Conservation (phyloP, 2,113 vertebrate genomes). For the Alosa alosa region DNA sequence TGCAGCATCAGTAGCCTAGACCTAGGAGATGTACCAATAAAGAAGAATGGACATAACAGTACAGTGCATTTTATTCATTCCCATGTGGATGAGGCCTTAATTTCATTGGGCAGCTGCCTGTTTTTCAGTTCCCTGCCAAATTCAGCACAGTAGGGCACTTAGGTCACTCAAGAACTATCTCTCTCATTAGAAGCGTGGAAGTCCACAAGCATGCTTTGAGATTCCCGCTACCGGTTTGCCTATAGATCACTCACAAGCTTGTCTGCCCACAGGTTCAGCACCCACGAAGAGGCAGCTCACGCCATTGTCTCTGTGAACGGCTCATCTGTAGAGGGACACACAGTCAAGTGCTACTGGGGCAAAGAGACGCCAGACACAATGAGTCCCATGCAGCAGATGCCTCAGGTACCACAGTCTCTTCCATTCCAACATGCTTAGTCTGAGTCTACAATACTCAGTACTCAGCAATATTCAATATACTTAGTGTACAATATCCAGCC, state of each 20-base stretch:
- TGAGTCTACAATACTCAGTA: background rate
- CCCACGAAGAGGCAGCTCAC: constrained; percentile 94
- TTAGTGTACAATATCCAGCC: too few species aligned
- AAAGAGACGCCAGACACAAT: constrained; percentile 94
- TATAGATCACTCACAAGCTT: background rate
- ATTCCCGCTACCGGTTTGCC: background rate
- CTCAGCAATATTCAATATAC: too few species aligned
- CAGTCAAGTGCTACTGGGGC: constrained; percentile 98
- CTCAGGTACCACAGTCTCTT: constrained; percentile 61
- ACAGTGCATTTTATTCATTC: too few species aligned
- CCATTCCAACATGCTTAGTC: background rate
- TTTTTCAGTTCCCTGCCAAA: background rate
- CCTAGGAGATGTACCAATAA: too few species aligned
- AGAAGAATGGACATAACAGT: too few species aligned
- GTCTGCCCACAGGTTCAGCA: constrained; percentile 79
- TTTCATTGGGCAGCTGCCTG: background rate
- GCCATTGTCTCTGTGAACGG: constrained; percentile 97
- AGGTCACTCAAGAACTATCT: background rate
- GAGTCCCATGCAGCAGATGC: constrained; percentile 86
- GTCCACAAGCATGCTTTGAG: background rate
- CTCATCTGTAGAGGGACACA: constrained; percentile 88
- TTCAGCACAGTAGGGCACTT: background rate
- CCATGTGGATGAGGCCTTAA: background rate
- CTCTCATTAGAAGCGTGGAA: background rate
- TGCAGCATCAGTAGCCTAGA: too few species aligned